Evolutionary conservation across 1,140 invertebrate genomes (phyloP).

Genomic region (Drosophila oshimai): DNA sequence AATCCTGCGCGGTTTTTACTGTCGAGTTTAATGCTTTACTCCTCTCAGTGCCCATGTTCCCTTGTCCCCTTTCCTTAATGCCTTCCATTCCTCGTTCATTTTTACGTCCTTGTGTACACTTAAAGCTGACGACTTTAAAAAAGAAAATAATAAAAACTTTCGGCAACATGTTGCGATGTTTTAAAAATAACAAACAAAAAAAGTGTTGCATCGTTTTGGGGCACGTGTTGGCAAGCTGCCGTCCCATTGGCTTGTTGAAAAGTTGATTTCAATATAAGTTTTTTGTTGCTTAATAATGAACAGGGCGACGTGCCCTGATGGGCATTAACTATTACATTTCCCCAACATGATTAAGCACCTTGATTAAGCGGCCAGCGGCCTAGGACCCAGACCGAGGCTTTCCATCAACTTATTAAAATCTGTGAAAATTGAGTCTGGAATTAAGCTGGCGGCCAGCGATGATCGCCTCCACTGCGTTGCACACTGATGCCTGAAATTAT

Average conservation of each 20-base stretch:
- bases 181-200: no score
- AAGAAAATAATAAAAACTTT: neutral
- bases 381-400: no score
- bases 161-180: no score
- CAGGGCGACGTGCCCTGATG: neutral
- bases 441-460: no score
- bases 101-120: no score
- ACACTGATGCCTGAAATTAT: no score
- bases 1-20: neutral
- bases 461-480: no score
- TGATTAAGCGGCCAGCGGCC: neutral
- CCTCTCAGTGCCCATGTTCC: neutral
- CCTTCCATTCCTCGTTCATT: no score
- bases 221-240: neutral
- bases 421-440: no score
- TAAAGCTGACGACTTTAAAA: no score
- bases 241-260: neutral
- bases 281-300: neutral
- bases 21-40: neutral
- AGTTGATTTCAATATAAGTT: constrained; percentile 4
- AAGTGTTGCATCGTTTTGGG: neutral
- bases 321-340: neutral
- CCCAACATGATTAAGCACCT: neutral
- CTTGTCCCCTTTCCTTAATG: neutral
- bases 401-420: no score